Evolutionary conservation across 2,113 vertebrate species (phyloP).

Genomic region (Sphyrna mokarran): DNA sequence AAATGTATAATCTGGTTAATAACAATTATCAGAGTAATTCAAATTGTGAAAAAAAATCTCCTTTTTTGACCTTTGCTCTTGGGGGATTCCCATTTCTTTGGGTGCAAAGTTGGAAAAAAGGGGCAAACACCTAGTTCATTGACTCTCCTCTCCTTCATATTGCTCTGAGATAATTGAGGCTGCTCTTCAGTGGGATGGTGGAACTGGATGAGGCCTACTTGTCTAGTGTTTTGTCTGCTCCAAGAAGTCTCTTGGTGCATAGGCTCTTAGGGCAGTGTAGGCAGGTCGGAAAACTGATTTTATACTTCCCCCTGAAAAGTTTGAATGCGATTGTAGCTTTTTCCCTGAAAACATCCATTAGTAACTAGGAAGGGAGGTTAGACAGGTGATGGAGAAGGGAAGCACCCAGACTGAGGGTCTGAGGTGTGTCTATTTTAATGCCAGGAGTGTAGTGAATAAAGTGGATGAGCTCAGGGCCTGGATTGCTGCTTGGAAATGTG

Average conservation of each 20-base stretch:
- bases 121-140: not conserved
- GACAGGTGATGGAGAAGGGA: too few relatives aligned
- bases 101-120: not conserved
- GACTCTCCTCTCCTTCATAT: not conserved
- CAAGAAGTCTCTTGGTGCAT: not conserved
- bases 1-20: not conserved
- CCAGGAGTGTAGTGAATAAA: too few relatives aligned
- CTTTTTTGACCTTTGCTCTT: not conserved
- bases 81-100: not conserved
- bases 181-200: not conserved
- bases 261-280: not conserved
- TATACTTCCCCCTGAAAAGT: not conserved
- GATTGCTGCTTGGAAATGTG: too few relatives aligned
- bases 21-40: not conserved
- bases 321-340: not conserved
- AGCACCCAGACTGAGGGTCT: too few relatives aligned
- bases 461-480: too few relatives aligned
- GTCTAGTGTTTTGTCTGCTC: not conserved
- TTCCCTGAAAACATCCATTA: not conserved
- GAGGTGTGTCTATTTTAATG: too few relatives aligned
- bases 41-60: not conserved
- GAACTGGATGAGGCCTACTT: not conserved
- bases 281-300: not conserved
- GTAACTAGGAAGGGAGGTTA: too few relatives aligned
- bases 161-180: not conserved